Conservation (phyloP, 2,888 invertebrate species). For the Xestia sexstrigata region DNA sequence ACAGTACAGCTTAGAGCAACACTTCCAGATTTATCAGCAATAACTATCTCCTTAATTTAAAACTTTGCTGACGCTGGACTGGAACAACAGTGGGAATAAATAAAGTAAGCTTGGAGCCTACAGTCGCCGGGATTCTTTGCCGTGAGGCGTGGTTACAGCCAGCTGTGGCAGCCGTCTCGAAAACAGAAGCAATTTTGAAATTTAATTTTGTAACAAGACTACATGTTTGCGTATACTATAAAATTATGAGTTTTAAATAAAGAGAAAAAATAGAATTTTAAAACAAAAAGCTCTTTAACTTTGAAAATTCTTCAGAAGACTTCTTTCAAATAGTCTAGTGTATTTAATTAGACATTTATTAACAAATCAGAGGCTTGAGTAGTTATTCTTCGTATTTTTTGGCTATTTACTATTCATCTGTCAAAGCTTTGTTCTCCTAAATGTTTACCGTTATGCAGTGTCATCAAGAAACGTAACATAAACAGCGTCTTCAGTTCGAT, state of each 20-base stretch:
- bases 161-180: constrained; percentile 56
- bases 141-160: constrained; percentile 51
- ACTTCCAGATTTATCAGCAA: constrained; percentile 62
- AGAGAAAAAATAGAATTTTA: background rate
- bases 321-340: background rate
- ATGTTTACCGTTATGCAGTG: constrained; percentile 9
- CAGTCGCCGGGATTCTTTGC: constrained; percentile 43
- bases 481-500: constrained; percentile 35
- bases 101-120: constrained; percentile 49
- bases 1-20: constrained; percentile 44
- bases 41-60: constrained; percentile 64
- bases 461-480: constrained; percentile 36
- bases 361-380: background rate
- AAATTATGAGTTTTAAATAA: constrained; percentile 4
- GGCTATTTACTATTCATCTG: background rate
- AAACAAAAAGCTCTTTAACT: background rate
- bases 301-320: too few relatives aligned
- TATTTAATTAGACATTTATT: background rate
- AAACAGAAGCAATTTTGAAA: constrained; percentile 60
- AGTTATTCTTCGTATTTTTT: background rate
- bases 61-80: constrained; percentile 56
- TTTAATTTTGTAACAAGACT: constrained; percentile 57
- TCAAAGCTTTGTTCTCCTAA: constrained; percentile 1
- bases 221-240: constrained; percentile 23
- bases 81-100: constrained; percentile 62